Evolutionary conservation across 2,888 invertebrate species (phyloP).

Genomic region (Troilus luridus): DNA sequence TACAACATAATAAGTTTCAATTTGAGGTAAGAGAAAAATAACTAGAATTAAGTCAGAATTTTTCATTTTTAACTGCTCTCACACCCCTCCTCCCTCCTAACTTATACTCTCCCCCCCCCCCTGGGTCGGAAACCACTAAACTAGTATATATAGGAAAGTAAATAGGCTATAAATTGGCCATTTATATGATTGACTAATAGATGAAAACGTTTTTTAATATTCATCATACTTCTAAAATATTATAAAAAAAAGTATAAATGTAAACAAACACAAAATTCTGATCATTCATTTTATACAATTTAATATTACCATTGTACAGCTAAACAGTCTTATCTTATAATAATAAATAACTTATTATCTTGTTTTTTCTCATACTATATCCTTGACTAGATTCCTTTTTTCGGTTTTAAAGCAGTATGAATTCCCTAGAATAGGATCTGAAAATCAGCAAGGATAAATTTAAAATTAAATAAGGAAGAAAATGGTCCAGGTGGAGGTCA

Average conservation of each 20-base stretch:
- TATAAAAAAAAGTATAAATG: background rate
- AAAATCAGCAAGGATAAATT: background rate
- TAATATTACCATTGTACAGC: background rate
- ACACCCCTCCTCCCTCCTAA: no score
- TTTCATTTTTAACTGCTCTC: no score
- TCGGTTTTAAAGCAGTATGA: background rate
- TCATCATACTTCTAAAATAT: background rate
- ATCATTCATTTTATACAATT: background rate
- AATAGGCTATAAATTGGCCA: background rate
- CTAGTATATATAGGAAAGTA: no score
- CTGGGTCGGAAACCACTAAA: no score
- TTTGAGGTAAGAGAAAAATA: no score
- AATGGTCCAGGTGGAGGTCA: no score
- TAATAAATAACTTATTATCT: background rate
- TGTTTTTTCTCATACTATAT: background rate
- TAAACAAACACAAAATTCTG: background rate
- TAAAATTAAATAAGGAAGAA: no score
- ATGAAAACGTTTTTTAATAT: background rate
- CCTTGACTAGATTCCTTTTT: background rate
- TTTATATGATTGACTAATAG: background rate
- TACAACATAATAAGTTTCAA: no score
- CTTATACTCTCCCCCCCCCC: no score
- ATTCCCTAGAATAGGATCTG: background rate
- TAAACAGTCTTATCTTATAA: conserved; percentile 27
- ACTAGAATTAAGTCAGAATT: no score